Evolutionary conservation across 2,797 vertebrate genomes (phyloP).

Genomic region (Brachymystax lenok): DNA sequence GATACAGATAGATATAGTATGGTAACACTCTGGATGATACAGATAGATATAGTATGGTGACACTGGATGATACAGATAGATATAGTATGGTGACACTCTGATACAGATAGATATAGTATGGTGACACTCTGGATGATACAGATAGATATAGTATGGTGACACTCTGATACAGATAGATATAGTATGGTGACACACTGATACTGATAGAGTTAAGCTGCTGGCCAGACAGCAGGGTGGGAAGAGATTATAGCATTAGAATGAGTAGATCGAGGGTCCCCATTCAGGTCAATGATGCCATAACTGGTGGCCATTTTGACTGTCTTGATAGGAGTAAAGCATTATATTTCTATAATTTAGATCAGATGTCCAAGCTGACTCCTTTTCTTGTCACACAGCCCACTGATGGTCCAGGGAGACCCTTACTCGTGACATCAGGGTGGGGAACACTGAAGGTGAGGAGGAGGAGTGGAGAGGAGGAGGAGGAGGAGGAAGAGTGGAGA

Average conservation of each 20-base stretch:
- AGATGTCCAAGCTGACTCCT: constrained; percentile 20
- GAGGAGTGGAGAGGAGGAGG: background rate
- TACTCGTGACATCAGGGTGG: constrained; percentile 26
- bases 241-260: no score
- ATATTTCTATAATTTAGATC: constrained; percentile 4
- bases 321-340: constrained; percentile 18
- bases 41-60: background rate
- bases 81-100: background rate
- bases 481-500: background rate
- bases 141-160: no score
- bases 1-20: background rate
- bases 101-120: background rate
- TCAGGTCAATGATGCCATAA: background rate
- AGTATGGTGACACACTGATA: background rate
- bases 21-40: background rate
- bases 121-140: background rate
- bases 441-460: constrained; percentile 33
- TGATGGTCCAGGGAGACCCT: constrained; percentile 26
- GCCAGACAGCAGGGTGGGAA: no score
- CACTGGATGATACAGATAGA: background rate
- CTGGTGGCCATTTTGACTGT: background rate
- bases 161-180: background rate
- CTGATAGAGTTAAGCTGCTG: no score
- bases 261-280: background rate
- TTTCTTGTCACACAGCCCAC: constrained; percentile 26